Percentiles rank a stretch among this genome's conserved stretches.
phyloP scores from a whole-genome alignment of 1,140 invertebrate species.

The Planococcus citri region DNA sequence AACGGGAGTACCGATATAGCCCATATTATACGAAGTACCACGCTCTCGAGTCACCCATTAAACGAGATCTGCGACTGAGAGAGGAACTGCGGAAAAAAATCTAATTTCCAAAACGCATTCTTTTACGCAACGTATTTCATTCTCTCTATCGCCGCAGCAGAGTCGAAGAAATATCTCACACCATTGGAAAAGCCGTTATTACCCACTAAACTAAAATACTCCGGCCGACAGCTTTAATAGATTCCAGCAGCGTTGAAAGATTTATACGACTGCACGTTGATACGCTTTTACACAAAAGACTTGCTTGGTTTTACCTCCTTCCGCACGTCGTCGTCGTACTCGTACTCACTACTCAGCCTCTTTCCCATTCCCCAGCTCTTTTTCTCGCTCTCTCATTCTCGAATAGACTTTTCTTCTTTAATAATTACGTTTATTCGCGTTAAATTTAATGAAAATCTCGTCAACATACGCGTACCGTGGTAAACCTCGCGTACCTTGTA shows the following conservation, averaged over 20 bases:
- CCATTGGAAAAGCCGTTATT: neutral
- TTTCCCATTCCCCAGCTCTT: no score
- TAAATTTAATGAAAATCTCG: neutral
- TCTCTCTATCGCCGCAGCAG: neutral
- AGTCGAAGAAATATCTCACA: neutral
- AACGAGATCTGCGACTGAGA: neutral
- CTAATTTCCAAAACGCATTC: conserved; percentile 6
- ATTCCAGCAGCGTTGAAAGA: conserved; percentile 2
- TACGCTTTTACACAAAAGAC: conserved; percentile 2
- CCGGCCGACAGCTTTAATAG: neutral
- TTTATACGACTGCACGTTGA: neutral
- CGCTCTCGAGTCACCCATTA: no score
- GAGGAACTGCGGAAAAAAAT: neutral
- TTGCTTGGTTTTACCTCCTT: no score
- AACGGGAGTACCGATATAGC: no score
- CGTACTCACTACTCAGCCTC: no score
- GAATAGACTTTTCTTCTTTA: neutral
- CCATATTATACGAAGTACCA: no score
- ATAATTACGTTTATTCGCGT: neutral
- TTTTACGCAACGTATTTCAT: neutral
- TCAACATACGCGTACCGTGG: no score
- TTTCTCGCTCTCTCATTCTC: neutral
- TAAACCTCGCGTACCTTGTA: no score
- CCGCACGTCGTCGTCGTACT: no score
- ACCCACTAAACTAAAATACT: neutral